phyloP scores from a whole-genome alignment of 2,113 vertebrate species.

The Hippocampus guttulatus region DNA sequence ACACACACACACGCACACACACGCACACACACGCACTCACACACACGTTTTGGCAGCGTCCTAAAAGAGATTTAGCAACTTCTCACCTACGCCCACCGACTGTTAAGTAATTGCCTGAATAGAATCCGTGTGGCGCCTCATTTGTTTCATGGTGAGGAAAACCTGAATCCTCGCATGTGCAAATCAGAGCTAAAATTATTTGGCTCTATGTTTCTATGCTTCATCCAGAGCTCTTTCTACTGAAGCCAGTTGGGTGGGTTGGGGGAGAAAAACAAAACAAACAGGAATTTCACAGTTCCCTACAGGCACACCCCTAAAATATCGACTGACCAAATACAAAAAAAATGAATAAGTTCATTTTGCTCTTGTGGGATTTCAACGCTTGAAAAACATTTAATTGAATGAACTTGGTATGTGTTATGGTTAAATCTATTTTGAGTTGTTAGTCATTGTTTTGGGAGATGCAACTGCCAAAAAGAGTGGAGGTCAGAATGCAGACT shows the following conservation, averaged over 20 bases:
- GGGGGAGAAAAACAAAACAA: neutral
- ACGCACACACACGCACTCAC: conserved; percentile 56
- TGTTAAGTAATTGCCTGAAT: conserved; percentile 50
- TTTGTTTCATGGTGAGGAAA: conserved; percentile 23
- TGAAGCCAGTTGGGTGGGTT: too few species aligned
- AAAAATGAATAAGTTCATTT: too few species aligned
- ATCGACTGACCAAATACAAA: neutral
- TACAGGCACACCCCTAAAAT: neutral
- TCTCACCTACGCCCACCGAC: conserved; percentile 54
- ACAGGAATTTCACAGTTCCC: neutral
- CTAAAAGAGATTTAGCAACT: conserved; percentile 55
- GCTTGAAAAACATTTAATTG: too few species aligned
- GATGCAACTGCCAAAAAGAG: neutral
- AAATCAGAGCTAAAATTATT: conserved; percentile 6
- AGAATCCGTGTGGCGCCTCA: conserved; percentile 30
- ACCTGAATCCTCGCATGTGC: conserved; percentile 18
- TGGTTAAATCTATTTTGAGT: neutral
- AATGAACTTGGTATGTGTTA: neutral
- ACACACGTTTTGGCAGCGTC: conserved; percentile 47
- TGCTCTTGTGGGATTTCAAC: too few species aligned
- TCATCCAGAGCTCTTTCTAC: neutral
- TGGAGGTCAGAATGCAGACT: neutral
- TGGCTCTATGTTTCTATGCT: neutral
- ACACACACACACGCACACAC: conserved; percentile 45
- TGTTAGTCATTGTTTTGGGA: neutral